Evolutionary conservation across 2,888 invertebrate species (phyloP).

Genomic region (Lapara coniferarum): DNA sequence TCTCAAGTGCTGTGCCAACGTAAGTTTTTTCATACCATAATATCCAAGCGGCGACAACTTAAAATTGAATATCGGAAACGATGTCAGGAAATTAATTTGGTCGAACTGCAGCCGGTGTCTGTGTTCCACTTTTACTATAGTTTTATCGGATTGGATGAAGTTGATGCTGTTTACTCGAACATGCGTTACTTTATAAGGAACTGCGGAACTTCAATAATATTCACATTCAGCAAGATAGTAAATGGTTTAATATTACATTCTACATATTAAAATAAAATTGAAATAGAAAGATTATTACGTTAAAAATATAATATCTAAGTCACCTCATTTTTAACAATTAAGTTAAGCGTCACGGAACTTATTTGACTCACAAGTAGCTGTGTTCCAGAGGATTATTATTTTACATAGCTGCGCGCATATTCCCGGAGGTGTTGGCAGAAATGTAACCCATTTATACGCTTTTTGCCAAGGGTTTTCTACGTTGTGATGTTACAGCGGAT

Average conservation of each 20-base stretch:
- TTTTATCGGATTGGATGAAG: background rate
- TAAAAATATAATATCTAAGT: background rate
- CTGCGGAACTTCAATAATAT: background rate
- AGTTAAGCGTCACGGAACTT: background rate
- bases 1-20: conserved; percentile 9
- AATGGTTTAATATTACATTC: too few species aligned
- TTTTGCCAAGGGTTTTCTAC: too few species aligned
- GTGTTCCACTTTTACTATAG: too few species aligned
- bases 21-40: conserved; percentile 21
- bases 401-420: background rate
- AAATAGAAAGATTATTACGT: background rate
- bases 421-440: too few species aligned
- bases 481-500: too few species aligned
- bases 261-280: too few species aligned
- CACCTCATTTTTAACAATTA: background rate
- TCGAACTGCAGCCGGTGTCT: background rate
- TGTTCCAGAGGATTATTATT: background rate
- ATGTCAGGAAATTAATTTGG: conserved; percentile 22
- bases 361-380: background rate
- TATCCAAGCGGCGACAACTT: conserved; percentile 18
- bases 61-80: conserved; percentile 22
- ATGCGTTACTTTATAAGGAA: background rate
- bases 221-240: background rate
- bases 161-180: background rate
- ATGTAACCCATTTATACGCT: too few species aligned